A percentile compares a stretch with the other conserved stretches of the same genome.
Conservation (phyloP, 2,888 invertebrate species). For the Drosophila neonasuta region DNA sequence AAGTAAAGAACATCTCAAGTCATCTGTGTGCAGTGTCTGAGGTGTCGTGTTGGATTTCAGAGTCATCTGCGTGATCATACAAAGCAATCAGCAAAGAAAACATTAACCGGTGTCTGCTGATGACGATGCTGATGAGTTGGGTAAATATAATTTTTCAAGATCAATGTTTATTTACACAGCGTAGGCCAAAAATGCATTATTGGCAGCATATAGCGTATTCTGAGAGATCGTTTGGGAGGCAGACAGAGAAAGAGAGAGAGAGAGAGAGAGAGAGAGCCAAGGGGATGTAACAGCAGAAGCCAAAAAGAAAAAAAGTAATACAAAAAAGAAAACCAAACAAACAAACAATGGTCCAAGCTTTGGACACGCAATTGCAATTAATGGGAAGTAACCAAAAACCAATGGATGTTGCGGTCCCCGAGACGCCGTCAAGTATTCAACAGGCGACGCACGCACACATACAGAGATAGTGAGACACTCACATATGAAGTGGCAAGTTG, state of each 20-base stretch:
- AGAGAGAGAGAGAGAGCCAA: not conserved
- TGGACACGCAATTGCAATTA: constrained; percentile 81
- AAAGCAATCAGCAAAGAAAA: constrained; percentile 76
- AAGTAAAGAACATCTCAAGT: not conserved
- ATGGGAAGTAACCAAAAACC: constrained; percentile 76
- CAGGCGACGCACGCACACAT: constrained; percentile 49
- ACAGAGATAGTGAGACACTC: constrained; percentile 35
- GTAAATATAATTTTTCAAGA: constrained; percentile 78
- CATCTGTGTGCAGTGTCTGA: constrained; percentile 1
- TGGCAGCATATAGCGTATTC: constrained; percentile 56
- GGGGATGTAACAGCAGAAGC: constrained; percentile 17
- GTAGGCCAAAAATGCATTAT: constrained; percentile 70
- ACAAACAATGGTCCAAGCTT: constrained; percentile 71
- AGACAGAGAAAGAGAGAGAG: not conserved
- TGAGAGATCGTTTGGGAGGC: not conserved
- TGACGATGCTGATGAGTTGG: constrained; percentile 72
- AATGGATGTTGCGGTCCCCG: constrained; percentile 41
- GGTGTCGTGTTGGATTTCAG: constrained; percentile 5
- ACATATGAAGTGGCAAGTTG: constrained; percentile 48
- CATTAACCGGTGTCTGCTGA: constrained; percentile 53
- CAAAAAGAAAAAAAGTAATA: constrained; percentile 10
- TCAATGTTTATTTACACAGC: constrained; percentile 75
- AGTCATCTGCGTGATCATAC: constrained; percentile 58
- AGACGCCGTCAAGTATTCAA: constrained; percentile 71
- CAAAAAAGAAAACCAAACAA: constrained; percentile 15